phyloP scores from a whole-genome alignment of 1,140 invertebrate genomes.

The Drosophila bifasciata region DNA sequence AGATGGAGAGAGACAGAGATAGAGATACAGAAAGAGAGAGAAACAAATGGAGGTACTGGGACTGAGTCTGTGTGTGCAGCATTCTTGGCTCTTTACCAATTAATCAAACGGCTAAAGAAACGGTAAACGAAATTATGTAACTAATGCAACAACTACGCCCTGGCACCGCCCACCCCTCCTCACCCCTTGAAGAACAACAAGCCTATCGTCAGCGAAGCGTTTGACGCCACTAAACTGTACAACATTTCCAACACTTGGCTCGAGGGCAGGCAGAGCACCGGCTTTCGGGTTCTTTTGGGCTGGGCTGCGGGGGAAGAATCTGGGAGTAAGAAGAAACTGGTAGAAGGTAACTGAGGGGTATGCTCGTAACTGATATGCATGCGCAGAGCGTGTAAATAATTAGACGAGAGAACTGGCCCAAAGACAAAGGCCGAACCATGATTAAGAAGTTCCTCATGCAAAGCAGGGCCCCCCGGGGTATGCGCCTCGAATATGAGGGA shows the following conservation, averaged over 20 bases:
- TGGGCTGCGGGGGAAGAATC: constrained; percentile 13
- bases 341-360: constrained; percentile 63
- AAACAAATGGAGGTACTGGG: background rate
- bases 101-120: constrained; percentile 75
- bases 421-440: constrained; percentile 46
- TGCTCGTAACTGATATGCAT: constrained; percentile 79
- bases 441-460: constrained; percentile 63
- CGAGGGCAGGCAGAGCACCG: constrained; percentile 45
- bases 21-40: constrained; percentile 9
- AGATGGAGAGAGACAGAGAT: too few species aligned
- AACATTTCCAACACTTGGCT: constrained; percentile 77
- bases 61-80: background rate
- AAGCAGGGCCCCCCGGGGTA: constrained; percentile 1
- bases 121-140: constrained; percentile 79
- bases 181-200: background rate
- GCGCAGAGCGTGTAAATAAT: constrained; percentile 78
- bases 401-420: constrained; percentile 45
- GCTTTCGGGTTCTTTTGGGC: constrained; percentile 42
- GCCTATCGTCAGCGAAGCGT: constrained; percentile 66
- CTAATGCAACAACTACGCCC: constrained; percentile 55
- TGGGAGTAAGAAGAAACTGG: constrained; percentile 24
- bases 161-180: background rate
- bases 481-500: constrained; percentile 7
- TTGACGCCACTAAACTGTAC: constrained; percentile 75
- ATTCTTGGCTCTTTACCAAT: constrained; percentile 57